These are phyloP conservation scores for Calycopis cecrops DNA, from an alignment of 1,140 invertebrate genomes.

Conservation along the genomic window DNA sequence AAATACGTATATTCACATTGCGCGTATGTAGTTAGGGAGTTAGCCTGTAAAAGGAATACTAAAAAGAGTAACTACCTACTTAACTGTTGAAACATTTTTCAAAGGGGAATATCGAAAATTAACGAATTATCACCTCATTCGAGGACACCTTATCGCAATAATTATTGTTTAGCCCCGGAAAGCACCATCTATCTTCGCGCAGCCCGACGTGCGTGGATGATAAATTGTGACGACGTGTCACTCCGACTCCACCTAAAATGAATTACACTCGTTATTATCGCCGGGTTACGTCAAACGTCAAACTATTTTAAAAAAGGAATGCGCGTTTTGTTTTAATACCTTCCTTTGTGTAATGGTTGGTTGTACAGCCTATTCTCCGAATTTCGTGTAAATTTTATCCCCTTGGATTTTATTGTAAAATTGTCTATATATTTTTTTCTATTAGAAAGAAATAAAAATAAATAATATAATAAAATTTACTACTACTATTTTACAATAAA, in stretches of 20 bases:
- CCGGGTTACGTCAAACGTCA: background rate
- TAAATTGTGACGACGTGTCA: conserved; percentile 36
- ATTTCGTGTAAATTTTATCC: too few relatives aligned
- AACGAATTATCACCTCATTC: conserved; percentile 43
- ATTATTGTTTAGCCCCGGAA: conserved; percentile 33
- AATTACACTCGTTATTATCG: conserved; percentile 21
- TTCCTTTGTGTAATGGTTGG: too few relatives aligned
- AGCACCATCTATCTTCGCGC: conserved; percentile 40
- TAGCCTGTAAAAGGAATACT: background rate
- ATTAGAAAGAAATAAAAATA: too few relatives aligned
- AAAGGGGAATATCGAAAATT: conserved; percentile 33
- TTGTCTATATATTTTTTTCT: too few relatives aligned
- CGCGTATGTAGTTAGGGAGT: too few relatives aligned
- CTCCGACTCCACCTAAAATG: conserved; percentile 30
- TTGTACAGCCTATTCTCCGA: too few relatives aligned
- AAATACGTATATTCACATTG: too few relatives aligned
- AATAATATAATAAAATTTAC: too few relatives aligned
- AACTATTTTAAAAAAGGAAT: too few relatives aligned
- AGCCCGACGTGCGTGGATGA: conserved; percentile 46
- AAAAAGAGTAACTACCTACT: background rate
- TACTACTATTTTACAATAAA: too few relatives aligned
- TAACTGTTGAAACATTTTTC: background rate
- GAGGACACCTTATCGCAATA: conserved; percentile 31
- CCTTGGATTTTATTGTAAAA: too few relatives aligned
- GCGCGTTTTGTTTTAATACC: too few relatives aligned